A percentile compares a stretch with the other conserved stretches of the same genome.
Evolutionary conservation across 2,797 vertebrate species (phyloP).

Genomic region (Clarias laeviceps): DNA sequence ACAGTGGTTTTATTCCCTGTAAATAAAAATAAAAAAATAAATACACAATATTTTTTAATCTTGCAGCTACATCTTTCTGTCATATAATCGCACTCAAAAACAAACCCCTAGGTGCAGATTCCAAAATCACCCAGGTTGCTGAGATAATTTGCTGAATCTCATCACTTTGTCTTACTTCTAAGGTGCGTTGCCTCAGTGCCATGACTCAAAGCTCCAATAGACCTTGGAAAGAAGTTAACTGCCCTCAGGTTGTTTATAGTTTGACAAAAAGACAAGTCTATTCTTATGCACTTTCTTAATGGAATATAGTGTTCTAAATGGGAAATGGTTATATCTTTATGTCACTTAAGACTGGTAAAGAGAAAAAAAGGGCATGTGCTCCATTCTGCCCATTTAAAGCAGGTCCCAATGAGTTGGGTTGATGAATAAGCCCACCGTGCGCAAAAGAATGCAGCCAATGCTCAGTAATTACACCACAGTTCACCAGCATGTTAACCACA

Average conservation of each 20-base stretch:
- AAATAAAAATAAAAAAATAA: not conserved
- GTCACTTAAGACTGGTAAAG: slow-evolving; percentile 63
- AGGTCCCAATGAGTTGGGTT: slow-evolving; percentile 51
- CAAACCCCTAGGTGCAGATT: slow-evolving; percentile 8
- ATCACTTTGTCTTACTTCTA: slow-evolving; percentile 19
- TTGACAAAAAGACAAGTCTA: slow-evolving; percentile 46
- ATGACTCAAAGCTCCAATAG: slow-evolving; percentile 49
- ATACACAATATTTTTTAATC: not conserved
- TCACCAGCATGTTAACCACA: slow-evolving; percentile 52
- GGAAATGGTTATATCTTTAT: slow-evolving; percentile 64
- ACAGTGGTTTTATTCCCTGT: not conserved
- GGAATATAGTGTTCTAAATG: slow-evolving; percentile 64
- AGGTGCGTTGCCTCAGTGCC: not conserved
- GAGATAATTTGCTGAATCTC: slow-evolving; percentile 27
- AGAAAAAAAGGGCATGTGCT: slow-evolving; percentile 61
- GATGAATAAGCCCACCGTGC: slow-evolving; percentile 58
- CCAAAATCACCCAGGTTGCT: slow-evolving; percentile 3
- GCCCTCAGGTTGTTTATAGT: slow-evolving; percentile 44
- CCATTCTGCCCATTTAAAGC: slow-evolving; percentile 61
- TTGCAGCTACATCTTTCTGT: not conserved
- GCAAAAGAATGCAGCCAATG: slow-evolving; percentile 41
- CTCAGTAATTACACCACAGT: slow-evolving; percentile 55
- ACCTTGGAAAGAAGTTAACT: slow-evolving; percentile 46
- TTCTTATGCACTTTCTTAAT: slow-evolving; percentile 49
- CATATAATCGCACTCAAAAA: slow-evolving; percentile 10